Conservation (phyloP, 2,113 vertebrate genomes). For the Tamias sibiricus region DNA sequence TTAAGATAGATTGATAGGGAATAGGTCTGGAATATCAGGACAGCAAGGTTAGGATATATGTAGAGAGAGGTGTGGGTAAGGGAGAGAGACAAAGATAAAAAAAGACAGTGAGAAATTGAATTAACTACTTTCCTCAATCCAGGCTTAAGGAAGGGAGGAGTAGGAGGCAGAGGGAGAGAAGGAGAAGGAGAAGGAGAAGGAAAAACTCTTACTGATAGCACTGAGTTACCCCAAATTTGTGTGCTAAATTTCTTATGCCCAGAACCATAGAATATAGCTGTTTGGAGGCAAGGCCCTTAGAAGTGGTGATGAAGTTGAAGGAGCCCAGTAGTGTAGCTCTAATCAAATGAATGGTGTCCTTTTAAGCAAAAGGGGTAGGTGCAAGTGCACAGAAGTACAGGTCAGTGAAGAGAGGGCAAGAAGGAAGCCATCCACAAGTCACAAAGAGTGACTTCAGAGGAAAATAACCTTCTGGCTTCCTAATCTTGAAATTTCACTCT, state of each 20-base stretch:
- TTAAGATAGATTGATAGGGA: not conserved
- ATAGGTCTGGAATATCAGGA: not conserved
- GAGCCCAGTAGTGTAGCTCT: not conserved
- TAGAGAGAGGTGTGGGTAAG: no score
- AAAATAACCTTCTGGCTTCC: not conserved
- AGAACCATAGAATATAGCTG: not conserved
- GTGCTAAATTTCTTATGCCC: not conserved
- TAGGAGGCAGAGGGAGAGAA: not conserved
- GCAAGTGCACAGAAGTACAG: not conserved
- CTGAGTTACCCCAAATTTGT: not conserved
- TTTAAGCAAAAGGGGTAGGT: not conserved
- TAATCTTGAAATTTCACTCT: not conserved
- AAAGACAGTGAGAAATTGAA: not conserved
- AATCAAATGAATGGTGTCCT: not conserved
- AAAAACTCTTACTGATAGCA: not conserved
- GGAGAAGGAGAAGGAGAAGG: no score
- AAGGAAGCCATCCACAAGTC: no score
- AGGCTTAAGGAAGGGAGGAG: not conserved
- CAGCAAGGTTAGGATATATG: not conserved
- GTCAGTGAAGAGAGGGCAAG: not conserved
- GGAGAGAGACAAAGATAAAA: no score
- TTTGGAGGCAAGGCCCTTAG: not conserved
- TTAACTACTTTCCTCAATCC: not conserved
- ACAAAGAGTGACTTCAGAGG: not conserved
- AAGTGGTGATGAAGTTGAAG: not conserved